Base-by-base conservation (phyloP, 2,113 vertebrate species). In the Platysteira castanea region DNA sequence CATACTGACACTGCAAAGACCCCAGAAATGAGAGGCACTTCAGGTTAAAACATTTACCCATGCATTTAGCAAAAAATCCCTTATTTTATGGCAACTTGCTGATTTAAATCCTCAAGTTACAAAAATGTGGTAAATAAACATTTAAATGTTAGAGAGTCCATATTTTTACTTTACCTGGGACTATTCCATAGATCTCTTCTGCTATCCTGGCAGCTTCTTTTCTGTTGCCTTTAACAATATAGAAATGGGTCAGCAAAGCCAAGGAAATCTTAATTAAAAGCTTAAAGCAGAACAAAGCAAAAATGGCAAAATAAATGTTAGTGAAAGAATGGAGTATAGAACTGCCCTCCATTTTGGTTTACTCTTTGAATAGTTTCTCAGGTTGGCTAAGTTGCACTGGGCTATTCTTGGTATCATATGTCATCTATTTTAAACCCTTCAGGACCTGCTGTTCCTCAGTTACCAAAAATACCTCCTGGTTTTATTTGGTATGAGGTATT, bases 151-250 rank as follows among this genome's bases (percentile, higher is more conserved):
- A 90, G 33, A 69, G 33, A 50, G 44, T 63, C 27, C 53, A 56
- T 79, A 52, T 87, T 77, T 95, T 87, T 89, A 90, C 91, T 97
- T 98, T 98, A 98, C 98, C 98, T 98, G 98, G 96, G 67, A 98
- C 94, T 97, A 98, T 96, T 97, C 98, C 98, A 97, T 98, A 98
- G 97, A 98, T 98, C 76, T 98, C 98, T 97, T 98, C 98, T 87
- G 98, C 98, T 98, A 98, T 98, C 78, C 98, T 98, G 95, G 98
- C 98, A 87, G 98, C 98, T 90, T 98, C 98, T 97, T 98, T 98
- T 94, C 98, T 98, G 94, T 98, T 98, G 93, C 98, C 98, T 97
- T 98, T 98, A 93, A 98, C 98, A 93, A 98, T 98, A 97, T 98
- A 98, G 87, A 98, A 98, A 96, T 98, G 98, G 41, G 98, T 98